Percentiles rank a stretch among this genome's conserved stretches.
Evolutionary conservation across 2,888 invertebrate genomes (phyloP).

Genomic region (Theretra japonica): DNA sequence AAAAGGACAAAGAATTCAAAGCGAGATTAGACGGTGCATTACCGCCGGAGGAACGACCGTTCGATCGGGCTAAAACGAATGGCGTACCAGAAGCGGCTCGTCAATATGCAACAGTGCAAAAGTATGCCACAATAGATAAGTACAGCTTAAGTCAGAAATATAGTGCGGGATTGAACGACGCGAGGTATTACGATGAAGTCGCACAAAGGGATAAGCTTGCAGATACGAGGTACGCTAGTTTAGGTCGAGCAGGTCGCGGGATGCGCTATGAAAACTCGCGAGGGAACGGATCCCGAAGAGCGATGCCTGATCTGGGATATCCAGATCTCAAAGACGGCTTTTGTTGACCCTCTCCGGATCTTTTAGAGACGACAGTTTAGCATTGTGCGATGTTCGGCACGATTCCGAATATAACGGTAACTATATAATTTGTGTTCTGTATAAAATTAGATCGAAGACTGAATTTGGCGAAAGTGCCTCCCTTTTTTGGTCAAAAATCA

Average conservation of each 20-base stretch:
- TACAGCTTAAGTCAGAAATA: constrained; percentile 83
- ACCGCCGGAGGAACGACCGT: constrained; percentile 85
- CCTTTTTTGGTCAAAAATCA: constrained; percentile 60
- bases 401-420: constrained; percentile 43
- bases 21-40: constrained; percentile 85
- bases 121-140: constrained; percentile 83
- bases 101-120: constrained; percentile 81
- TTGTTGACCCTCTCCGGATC: constrained; percentile 88
- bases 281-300: constrained; percentile 74
- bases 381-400: constrained; percentile 49
- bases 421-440: constrained; percentile 55
- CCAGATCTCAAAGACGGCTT: constrained; percentile 88
- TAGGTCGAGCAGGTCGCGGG: constrained; percentile 75
- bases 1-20: constrained; percentile 85
- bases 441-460: constrained; percentile 77
- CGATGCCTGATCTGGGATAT: constrained; percentile 80
- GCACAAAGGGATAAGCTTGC: constrained; percentile 81
- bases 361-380: constrained; percentile 78
- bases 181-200: constrained; percentile 81
- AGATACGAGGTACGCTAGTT: constrained; percentile 80
- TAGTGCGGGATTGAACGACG: constrained; percentile 81
- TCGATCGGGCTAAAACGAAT: constrained; percentile 84
- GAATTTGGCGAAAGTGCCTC: constrained; percentile 78
- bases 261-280: constrained; percentile 70
- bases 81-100: constrained; percentile 74